Evolutionary conservation across 2,797 vertebrate genomes (phyloP).

Genomic region (Taeniopygia guttata): DNA sequence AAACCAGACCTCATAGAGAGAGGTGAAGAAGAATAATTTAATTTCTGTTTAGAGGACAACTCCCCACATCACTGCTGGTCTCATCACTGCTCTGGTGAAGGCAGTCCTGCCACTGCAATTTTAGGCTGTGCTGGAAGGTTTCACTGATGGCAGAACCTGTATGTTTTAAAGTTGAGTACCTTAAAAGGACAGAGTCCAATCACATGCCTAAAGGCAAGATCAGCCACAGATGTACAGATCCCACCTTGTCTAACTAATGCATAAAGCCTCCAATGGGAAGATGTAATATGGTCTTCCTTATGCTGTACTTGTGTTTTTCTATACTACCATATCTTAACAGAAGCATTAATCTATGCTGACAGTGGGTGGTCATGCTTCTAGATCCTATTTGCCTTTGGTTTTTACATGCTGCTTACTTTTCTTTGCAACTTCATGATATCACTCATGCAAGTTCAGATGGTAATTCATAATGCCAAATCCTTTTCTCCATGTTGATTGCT

Average conservation of each 20-base stretch:
- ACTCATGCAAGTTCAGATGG: not conserved
- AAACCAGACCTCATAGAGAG: not conserved
- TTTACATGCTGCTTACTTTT: not conserved
- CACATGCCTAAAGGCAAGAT: not conserved
- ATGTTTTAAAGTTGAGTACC: not conserved
- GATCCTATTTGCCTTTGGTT: not conserved
- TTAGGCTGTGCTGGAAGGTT: not conserved
- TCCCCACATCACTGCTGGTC: too few relatives aligned
- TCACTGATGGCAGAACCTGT: not conserved
- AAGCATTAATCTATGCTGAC: not conserved
- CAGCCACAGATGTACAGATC: not conserved
- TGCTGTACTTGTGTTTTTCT: not conserved
- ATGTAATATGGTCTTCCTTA: not conserved
- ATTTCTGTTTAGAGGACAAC: not conserved
- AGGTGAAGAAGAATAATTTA: not conserved
- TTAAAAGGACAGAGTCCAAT: not conserved
- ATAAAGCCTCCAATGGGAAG: not conserved
- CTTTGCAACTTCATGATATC: fast-evolving
- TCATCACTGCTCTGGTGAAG: not conserved
- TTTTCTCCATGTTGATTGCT: not conserved
- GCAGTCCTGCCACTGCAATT: not conserved
- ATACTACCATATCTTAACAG: not conserved
- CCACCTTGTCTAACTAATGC: not conserved
- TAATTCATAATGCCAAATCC: not conserved
- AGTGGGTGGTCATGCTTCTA: not conserved